phyloP scores from a whole-genome alignment of 2,113 vertebrate genomes.

The Phoenicopterus ruber region DNA sequence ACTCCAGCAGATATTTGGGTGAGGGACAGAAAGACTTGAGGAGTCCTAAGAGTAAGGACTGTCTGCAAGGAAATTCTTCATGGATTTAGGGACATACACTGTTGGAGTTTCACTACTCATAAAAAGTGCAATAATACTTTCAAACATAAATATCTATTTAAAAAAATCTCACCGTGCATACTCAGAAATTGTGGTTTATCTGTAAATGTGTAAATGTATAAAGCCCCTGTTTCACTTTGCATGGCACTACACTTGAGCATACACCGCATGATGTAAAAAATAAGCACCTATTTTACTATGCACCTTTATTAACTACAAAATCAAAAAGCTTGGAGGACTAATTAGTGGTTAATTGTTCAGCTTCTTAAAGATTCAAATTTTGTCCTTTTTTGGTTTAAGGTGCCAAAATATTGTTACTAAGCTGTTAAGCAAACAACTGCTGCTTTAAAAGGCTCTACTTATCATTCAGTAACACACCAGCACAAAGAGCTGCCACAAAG shows the following conservation, averaged over 20 bases:
- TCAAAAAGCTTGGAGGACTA: neutral
- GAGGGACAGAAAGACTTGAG: neutral
- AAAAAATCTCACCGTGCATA: neutral
- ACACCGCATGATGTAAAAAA: neutral
- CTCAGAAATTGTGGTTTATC: neutral
- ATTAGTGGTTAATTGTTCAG: neutral
- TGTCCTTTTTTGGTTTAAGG: neutral
- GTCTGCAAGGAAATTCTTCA: neutral
- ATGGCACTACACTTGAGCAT: neutral
- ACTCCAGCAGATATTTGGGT: neutral
- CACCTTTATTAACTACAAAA: neutral
- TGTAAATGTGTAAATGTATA: neutral
- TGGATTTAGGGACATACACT: neutral
- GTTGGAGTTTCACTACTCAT: neutral
- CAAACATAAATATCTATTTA: neutral
- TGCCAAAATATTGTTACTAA: neutral
- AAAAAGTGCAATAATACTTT: neutral
- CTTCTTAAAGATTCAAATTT: neutral
- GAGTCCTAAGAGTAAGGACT: neutral
- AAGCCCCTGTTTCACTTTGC: neutral
- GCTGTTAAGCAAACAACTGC: neutral
- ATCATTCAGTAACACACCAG: neutral
- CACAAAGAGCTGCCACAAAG: neutral
- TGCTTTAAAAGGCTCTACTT: neutral
- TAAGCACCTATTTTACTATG: neutral